phyloP scores from a whole-genome alignment of 2,113 vertebrate species.

The Rallus limicola region DNA sequence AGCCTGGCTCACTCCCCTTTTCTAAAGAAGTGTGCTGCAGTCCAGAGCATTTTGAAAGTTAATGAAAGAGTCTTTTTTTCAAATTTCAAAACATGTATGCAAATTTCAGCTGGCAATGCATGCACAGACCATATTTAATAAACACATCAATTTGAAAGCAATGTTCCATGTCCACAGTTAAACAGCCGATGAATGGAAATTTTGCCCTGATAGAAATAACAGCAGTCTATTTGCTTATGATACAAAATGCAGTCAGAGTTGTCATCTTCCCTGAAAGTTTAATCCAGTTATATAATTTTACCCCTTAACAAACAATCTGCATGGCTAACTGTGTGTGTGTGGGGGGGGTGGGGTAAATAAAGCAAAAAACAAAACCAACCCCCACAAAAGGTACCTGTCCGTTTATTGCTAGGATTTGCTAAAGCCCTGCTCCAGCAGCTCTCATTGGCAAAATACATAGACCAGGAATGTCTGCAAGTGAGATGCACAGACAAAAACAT shows the following conservation, averaged over 20 bases:
- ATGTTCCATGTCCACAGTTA: neutral
- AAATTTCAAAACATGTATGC: conserved; percentile 24
- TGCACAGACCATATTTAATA: conserved; percentile 3
- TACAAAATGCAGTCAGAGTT: neutral
- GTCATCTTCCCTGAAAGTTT: conserved; percentile 58
- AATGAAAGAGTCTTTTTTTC: conserved; percentile 1
- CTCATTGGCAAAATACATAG: neutral
- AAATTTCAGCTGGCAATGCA: conserved; percentile 18
- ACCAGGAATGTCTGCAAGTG: conserved; percentile 36
- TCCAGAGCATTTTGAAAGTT: conserved; percentile 38
- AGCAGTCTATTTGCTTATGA: neutral
- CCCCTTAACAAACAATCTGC: neutral
- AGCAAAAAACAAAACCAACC: too few relatives aligned
- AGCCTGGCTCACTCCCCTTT: conserved; percentile 3
- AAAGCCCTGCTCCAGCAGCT: conserved; percentile 23
- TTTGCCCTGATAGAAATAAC: neutral
- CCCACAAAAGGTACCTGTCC: neutral
- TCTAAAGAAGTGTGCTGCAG: conserved; percentile 37
- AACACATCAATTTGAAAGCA: conserved; percentile 5
- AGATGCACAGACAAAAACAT: neutral
- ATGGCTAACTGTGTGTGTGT: too few relatives aligned
- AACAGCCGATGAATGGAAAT: neutral
- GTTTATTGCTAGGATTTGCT: conserved; percentile 3
- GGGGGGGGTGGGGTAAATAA: too few relatives aligned
- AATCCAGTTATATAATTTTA: neutral